Percentiles rank a stretch among this genome's conserved stretches.
Conservation (phyloP, 2,888 invertebrate species). For the Netelia inedita region DNA sequence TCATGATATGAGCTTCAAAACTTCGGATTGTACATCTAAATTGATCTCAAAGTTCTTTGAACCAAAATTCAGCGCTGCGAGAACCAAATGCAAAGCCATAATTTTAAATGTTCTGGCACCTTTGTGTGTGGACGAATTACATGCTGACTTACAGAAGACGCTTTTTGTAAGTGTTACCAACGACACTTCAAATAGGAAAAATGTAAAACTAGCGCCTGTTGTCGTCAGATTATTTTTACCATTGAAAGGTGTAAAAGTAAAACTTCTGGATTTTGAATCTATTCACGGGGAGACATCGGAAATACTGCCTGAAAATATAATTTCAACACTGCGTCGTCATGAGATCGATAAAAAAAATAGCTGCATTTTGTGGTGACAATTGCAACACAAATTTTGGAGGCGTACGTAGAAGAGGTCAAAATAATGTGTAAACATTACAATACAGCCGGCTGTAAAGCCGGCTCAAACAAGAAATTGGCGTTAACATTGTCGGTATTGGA, state of each 20-base stretch:
- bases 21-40: slow-evolving; percentile 72
- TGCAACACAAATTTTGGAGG: slow-evolving; percentile 70
- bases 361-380: slow-evolving; percentile 62
- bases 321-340: slow-evolving; percentile 65
- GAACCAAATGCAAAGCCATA: slow-evolving; percentile 67
- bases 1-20: slow-evolving; percentile 73
- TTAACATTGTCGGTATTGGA: slow-evolving; percentile 71
- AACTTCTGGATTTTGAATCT: slow-evolving; percentile 60
- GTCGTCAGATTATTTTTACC: slow-evolving; percentile 54
- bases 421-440: no score
- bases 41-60: slow-evolving; percentile 64
- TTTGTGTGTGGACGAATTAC: slow-evolving; percentile 18
- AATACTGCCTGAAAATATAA: slow-evolving; percentile 65
- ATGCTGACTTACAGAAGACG: slow-evolving; percentile 55
- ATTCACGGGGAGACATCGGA: slow-evolving; percentile 67
- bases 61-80: slow-evolving; percentile 62
- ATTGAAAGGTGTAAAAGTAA: slow-evolving; percentile 49
- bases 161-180: slow-evolving; percentile 54
- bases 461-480: slow-evolving; percentile 63
- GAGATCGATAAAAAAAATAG: slow-evolving; percentile 53
- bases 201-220: slow-evolving; percentile 63
- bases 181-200: slow-evolving; percentile 68
- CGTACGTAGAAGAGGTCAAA: slow-evolving; percentile 61
- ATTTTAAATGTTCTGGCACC: not conserved
- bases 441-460: slow-evolving; percentile 67